These are phyloP conservation scores for Sesia bembeciformis DNA, from an alignment of 2,888 invertebrate genomes.

Conservation along the genomic window DNA sequence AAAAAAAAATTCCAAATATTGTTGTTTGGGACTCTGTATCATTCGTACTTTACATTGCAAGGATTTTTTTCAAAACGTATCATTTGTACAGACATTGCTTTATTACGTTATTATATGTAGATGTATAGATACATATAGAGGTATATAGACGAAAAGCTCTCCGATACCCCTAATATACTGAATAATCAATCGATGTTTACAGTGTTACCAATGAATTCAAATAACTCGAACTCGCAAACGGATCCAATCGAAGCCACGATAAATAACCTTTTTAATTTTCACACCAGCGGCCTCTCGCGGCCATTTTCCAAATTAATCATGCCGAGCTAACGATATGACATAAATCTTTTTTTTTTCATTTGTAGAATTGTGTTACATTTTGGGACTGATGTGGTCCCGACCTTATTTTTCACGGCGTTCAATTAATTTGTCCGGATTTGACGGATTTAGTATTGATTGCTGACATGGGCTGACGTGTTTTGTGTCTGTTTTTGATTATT, in stretches of 20 bases:
- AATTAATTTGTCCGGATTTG: constrained; percentile 10
- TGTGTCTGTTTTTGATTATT: too few species aligned
- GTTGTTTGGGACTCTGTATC: too few species aligned
- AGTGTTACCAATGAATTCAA: neutral
- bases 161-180: too few species aligned
- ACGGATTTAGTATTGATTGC: neutral
- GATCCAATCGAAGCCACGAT: constrained; percentile 25
- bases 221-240: constrained; percentile 9
- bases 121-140: too few species aligned
- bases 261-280: constrained; percentile 39
- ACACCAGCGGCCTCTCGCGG: constrained; percentile 22
- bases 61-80: too few species aligned
- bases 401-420: constrained; percentile 10
- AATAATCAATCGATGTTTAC: too few species aligned
- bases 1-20: too few species aligned
- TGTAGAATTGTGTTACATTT: constrained; percentile 17
- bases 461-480: neutral
- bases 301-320: constrained; percentile 32
- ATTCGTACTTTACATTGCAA: too few species aligned
- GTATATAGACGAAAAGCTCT: too few species aligned
- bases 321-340: constrained; percentile 36
- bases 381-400: constrained; percentile 2
- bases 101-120: too few species aligned
- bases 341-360: constrained; percentile 30
- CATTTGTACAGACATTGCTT: too few species aligned